Conservation (phyloP, 2,113 vertebrate species). For the Podilymbus podiceps region DNA sequence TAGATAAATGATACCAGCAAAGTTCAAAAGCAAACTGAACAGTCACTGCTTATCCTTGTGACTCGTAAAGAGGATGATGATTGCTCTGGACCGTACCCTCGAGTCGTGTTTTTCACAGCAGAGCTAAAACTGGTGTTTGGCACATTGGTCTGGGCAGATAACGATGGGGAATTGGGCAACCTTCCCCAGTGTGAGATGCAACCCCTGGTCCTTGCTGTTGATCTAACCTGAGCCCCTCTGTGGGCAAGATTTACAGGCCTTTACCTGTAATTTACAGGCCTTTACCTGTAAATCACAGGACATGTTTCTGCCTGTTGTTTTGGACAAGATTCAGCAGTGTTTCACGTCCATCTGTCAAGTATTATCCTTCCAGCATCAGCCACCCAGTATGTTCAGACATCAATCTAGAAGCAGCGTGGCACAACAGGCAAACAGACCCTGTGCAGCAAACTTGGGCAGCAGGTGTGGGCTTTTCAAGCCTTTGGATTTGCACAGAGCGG, state of each 20-base stretch:
- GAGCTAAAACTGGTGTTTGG: neutral
- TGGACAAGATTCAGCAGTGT: neutral
- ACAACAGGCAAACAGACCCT: neutral
- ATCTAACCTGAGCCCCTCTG: neutral
- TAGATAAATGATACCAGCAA: neutral
- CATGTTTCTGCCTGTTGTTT: neutral
- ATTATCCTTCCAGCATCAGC: neutral
- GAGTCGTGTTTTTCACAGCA: rapidly evolving
- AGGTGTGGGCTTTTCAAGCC: neutral
- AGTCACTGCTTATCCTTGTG: neutral
- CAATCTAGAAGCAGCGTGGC: neutral
- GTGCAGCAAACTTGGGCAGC: neutral
- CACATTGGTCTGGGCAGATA: neutral
- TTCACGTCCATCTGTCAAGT: neutral
- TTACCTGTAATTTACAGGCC: neutral
- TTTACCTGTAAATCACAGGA: neutral
- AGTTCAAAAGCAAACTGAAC: neutral
- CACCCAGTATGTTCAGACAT: neutral
- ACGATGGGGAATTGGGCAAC: neutral
- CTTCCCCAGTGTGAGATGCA: neutral
- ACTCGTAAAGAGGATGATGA: neutral
- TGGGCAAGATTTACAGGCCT: neutral
- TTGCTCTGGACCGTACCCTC: neutral
- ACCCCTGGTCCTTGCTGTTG: neutral
- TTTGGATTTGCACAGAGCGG: neutral